A percentile compares a stretch with the other conserved stretches of the same genome.
Conservation (phyloP, 2,888 invertebrate genomes). For the Nemurella pictetii region DNA sequence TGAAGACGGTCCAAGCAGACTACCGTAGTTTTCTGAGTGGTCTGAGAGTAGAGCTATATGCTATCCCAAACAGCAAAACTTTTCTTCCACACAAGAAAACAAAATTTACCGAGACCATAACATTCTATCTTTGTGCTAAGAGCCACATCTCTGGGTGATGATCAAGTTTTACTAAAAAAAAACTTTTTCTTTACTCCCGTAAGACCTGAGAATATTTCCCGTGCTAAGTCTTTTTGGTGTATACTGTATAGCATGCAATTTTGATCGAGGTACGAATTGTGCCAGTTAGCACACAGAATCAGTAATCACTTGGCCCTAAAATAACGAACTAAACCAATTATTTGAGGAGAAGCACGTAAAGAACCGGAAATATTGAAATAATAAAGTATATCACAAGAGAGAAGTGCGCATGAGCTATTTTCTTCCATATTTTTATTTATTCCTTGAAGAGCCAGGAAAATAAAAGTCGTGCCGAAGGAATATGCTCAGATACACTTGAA, state of each 20-base stretch:
- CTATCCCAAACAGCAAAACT: conserved; percentile 29
- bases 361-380: no score
- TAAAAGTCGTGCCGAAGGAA: neutral
- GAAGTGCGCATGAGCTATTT: no score
- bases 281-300: no score
- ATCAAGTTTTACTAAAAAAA: conserved; percentile 25
- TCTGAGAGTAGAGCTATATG: conserved; percentile 7
- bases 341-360: no score
- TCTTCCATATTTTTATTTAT: no score
- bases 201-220: conserved; percentile 17
- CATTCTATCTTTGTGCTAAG: conserved; percentile 28
- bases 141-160: conserved; percentile 12
- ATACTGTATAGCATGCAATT: no score
- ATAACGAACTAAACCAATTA: no score
- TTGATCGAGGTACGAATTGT: no score
- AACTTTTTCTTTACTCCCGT: conserved; percentile 11
- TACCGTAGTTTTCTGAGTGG: conserved; percentile 13
- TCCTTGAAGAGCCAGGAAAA: neutral
- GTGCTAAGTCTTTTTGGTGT: no score
- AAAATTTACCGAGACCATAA: conserved; percentile 33
- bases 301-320: no score
- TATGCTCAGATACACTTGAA: neutral
- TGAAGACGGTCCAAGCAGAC: neutral
- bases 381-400: no score
- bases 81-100: conserved; percentile 29